Percentiles rank a stretch among this genome's conserved stretches.
Conservation (phyloP, 2,797 vertebrate genomes). For the Macroramphosus scolopax region DNA sequence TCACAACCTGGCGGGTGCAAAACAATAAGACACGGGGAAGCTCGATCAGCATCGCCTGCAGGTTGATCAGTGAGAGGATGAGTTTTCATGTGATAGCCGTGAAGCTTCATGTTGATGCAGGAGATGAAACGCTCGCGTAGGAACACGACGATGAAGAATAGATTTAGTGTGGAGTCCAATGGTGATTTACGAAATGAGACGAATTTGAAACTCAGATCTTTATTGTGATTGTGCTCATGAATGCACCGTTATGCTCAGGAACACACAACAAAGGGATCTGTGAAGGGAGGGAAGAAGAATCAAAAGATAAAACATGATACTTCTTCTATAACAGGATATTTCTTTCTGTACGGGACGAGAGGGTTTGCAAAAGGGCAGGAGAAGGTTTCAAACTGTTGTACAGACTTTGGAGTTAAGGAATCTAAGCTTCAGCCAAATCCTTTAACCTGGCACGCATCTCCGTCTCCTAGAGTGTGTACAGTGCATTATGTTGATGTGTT, state of each 20-base stretch:
- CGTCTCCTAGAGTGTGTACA: conserved; percentile 14
- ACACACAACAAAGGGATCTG: background rate
- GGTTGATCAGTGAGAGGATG: too few species aligned
- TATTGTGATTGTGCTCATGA: too few species aligned
- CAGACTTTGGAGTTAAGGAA: conserved; percentile 15
- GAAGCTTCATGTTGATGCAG: too few species aligned
- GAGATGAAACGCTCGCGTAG: too few species aligned
- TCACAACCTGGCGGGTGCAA: conserved; percentile 82
- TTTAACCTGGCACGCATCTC: conserved; percentile 19
- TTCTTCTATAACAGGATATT: background rate
- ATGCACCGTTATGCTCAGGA: too few species aligned
- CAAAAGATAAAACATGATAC: background rate
- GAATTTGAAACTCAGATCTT: too few species aligned
- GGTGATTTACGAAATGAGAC: too few species aligned
- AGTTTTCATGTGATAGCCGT: too few species aligned
- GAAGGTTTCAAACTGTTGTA: conserved; percentile 6
- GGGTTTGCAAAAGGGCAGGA: conserved; percentile 2
- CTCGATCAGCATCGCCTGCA: too few species aligned
- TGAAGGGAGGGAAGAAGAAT: background rate
- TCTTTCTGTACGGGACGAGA: conserved; percentile 7
- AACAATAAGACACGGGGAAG: too few species aligned
- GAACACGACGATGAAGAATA: background rate
- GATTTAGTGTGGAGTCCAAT: background rate
- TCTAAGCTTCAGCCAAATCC: conserved; percentile 31
- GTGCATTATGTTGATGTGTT: conserved; percentile 19